phyloP scores from a whole-genome alignment of 1,140 invertebrate species.

The Dinoponera quadriceps region DNA sequence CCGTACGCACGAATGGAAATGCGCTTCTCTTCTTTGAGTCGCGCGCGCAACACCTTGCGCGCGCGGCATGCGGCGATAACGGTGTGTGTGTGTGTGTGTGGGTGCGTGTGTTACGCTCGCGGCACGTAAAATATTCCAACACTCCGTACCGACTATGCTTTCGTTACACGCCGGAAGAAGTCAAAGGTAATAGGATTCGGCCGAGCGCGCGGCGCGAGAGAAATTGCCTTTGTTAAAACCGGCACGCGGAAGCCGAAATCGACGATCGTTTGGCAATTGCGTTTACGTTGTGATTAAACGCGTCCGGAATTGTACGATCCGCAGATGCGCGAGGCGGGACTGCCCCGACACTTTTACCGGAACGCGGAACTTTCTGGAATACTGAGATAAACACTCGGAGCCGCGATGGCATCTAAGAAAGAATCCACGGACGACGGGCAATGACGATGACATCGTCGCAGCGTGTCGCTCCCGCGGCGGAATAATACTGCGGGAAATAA shows the following conservation, averaged over 20 bases:
- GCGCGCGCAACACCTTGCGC: constrained; percentile 1
- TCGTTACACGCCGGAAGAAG: not conserved
- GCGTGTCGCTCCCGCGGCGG: no score
- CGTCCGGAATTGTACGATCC: not conserved
- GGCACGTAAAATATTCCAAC: constrained; percentile 13
- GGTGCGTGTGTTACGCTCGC: not conserved
- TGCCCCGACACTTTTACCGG: no score
- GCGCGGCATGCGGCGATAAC: constrained; percentile 15
- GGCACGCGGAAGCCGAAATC: not conserved
- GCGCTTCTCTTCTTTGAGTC: constrained; percentile 43
- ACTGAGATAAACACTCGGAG: no score
- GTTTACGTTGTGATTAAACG: not conserved
- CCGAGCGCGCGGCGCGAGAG: not conserved
- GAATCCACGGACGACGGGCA: no score
- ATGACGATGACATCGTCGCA: no score
- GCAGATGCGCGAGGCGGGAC: not conserved
- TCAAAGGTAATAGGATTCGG: constrained; percentile 1
- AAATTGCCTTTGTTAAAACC: not conserved
- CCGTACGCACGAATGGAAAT: constrained; percentile 62
- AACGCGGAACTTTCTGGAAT: no score
- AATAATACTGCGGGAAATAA: no score
- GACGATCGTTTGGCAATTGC: not conserved
- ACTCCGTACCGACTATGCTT: constrained; percentile 10
- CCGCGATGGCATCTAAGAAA: no score
- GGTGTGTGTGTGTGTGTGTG: no score